These are phyloP conservation scores for Electrona antarctica DNA, from an alignment of 2,113 vertebrate genomes.

Conservation along the genomic window DNA sequence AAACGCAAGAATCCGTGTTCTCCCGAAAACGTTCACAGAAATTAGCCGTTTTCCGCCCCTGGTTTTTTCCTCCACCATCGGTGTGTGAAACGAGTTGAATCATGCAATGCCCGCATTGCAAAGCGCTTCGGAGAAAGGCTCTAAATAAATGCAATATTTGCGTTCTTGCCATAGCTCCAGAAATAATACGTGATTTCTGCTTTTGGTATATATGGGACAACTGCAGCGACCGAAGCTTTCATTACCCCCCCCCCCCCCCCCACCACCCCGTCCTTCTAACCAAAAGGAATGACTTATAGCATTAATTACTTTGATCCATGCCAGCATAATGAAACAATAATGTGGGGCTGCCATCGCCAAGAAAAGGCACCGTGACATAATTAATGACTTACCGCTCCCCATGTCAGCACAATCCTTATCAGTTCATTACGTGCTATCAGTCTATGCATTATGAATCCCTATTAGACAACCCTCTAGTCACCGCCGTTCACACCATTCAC, in stretches of 20 bases:
- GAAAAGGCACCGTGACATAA: slow-evolving; percentile 71
- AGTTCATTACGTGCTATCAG: slow-evolving; percentile 66
- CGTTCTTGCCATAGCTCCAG: slow-evolving; percentile 8
- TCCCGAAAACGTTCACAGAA: no score
- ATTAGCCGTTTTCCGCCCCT: no score
- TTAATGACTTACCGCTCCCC: slow-evolving; percentile 71
- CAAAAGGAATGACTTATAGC: slow-evolving; percentile 63
- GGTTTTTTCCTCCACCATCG: no score
- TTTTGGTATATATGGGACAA: no score
- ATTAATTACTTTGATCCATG: slow-evolving; percentile 72
- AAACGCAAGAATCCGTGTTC: no score
- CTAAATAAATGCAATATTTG: no score
- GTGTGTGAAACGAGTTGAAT: no score
- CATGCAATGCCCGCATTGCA: no score
- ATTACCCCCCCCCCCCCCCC: no score
- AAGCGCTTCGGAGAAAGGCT: no score
- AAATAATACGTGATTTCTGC: slow-evolving; percentile 13
- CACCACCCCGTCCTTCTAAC: slow-evolving; percentile 12
- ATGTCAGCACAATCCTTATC: slow-evolving; percentile 66
- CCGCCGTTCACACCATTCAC: slow-evolving; percentile 25
- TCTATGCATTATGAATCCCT: slow-evolving; percentile 64
- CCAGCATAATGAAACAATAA: slow-evolving; percentile 74
- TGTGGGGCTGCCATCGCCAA: slow-evolving; percentile 64
- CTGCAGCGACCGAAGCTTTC: neutral
- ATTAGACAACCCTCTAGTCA: slow-evolving; percentile 40